These are phyloP conservation scores for Lamellibrachia satsuma DNA, from an alignment of 2,888 invertebrate species.

Conservation along the genomic window DNA sequence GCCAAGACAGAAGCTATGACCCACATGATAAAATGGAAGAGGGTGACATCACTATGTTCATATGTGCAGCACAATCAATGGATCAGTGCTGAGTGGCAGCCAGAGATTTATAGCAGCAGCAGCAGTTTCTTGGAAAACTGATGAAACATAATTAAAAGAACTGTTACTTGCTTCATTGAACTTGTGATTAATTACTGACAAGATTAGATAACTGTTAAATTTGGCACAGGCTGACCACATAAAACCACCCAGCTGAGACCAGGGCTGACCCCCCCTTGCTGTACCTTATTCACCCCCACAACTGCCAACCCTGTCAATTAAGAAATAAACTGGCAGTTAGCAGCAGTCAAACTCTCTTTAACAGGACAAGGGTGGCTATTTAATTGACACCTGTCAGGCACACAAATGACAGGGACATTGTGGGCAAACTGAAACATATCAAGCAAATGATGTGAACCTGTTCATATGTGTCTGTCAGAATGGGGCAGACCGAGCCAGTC, in stretches of 20 bases:
- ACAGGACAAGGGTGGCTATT: neutral
- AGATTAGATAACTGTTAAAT: conserved; percentile 12
- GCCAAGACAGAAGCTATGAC: neutral
- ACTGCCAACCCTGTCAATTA: conserved; percentile 17
- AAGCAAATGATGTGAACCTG: neutral
- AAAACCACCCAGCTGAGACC: conserved; percentile 17
- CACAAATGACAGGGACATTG: neutral
- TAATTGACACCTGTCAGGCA: neutral
- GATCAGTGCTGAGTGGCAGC: neutral
- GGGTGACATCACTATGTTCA: neutral
- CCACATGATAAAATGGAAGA: neutral
- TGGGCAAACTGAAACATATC: neutral
- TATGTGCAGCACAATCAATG: neutral
- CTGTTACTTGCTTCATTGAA: conserved; percentile 4
- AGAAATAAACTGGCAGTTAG: neutral
- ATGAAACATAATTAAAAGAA: neutral
- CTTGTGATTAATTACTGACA: neutral
- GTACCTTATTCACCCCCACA: neutral
- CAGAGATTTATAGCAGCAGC: neutral
- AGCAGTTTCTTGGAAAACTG: conserved; percentile 5
- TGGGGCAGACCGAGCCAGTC: neutral
- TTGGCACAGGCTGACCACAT: neutral
- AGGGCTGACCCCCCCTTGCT: neutral
- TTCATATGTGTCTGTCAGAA: neutral
- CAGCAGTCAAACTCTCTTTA: conserved; percentile 17